A percentile compares a stretch with the other conserved stretches of the same genome.
Evolutionary conservation across 2,113 vertebrate species (phyloP).

Genomic region (Ranitomeya variabilis): DNA sequence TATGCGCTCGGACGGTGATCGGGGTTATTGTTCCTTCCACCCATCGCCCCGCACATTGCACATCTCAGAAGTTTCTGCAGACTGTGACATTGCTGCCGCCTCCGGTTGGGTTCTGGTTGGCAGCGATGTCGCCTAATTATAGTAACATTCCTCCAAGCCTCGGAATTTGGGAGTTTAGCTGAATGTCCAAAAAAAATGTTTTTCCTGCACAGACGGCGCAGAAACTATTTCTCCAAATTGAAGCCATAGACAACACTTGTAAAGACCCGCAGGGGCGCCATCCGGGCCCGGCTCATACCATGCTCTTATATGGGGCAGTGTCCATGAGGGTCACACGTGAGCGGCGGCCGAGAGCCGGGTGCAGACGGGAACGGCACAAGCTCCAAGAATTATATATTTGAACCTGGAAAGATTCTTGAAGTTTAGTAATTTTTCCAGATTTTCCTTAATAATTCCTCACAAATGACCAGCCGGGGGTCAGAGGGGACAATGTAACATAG

Average conservation of each 20-base stretch:
- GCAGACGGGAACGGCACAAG: neutral
- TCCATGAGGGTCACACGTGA: neutral
- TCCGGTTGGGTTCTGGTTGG: conserved; percentile 7
- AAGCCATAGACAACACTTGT: neutral
- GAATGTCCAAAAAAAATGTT: conserved; percentile 53
- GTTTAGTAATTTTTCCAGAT: neutral
- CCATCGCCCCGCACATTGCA: neutral
- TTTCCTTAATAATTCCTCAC: neutral
- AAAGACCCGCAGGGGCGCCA: neutral
- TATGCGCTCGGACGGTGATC: neutral
- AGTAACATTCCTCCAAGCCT: conserved; percentile 9
- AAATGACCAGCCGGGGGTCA: neutral
- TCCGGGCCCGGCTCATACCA: neutral
- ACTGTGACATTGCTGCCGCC: neutral
- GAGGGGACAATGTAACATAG: too few relatives aligned
- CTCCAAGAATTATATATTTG: neutral
- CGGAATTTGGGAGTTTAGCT: conserved; percentile 27
- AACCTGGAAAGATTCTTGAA: neutral
- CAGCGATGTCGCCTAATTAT: conserved; percentile 8
- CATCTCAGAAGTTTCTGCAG: neutral
- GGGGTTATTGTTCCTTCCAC: neutral
- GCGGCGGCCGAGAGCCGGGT: neutral
- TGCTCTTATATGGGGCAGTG: neutral
- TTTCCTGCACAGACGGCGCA: neutral
- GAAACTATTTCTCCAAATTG: neutral